These are phyloP conservation scores for Neomonachus schauinslandi DNA, from an alignment of 2,113 vertebrate genomes.

Conservation along the genomic window DNA sequence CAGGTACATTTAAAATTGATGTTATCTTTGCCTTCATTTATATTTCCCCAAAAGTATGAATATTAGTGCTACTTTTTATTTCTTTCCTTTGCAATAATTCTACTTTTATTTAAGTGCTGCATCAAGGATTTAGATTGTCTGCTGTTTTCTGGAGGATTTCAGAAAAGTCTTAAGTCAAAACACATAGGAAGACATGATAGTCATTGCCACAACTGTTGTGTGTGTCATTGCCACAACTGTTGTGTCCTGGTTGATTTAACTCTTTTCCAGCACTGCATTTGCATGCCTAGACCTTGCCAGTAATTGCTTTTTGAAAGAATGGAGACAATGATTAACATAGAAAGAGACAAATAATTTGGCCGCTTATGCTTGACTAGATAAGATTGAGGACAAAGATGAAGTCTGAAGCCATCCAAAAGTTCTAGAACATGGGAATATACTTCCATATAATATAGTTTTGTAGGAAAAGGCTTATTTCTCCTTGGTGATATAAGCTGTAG, in stretches of 20 bases:
- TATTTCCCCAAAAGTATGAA: not conserved
- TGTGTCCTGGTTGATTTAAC: not conserved
- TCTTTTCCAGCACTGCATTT: not conserved
- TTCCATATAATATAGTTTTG: not conserved
- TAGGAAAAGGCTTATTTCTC: not conserved
- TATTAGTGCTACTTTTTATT: not conserved
- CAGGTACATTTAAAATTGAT: not conserved
- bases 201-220: not conserved
- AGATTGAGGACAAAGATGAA: not conserved
- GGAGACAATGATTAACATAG: not conserved
- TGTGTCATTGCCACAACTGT: not conserved
- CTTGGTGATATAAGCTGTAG: not conserved
- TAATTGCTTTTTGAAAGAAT: not conserved
- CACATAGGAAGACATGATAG: not conserved
- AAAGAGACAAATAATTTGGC: not conserved
- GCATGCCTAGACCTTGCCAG: not conserved
- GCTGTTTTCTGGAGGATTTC: not conserved
- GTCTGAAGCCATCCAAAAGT: not conserved
- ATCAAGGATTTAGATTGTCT: not conserved
- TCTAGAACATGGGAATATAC: not conserved
- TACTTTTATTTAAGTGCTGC: not conserved
- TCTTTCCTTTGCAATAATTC: slow-evolving; percentile 5
- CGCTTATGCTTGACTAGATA: not conserved
- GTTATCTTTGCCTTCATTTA: not conserved
- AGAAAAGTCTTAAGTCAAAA: not conserved